These are phyloP conservation scores for Dicrurus megarhynchus DNA, from an alignment of 2,113 vertebrate genomes.

Conservation along the genomic window DNA sequence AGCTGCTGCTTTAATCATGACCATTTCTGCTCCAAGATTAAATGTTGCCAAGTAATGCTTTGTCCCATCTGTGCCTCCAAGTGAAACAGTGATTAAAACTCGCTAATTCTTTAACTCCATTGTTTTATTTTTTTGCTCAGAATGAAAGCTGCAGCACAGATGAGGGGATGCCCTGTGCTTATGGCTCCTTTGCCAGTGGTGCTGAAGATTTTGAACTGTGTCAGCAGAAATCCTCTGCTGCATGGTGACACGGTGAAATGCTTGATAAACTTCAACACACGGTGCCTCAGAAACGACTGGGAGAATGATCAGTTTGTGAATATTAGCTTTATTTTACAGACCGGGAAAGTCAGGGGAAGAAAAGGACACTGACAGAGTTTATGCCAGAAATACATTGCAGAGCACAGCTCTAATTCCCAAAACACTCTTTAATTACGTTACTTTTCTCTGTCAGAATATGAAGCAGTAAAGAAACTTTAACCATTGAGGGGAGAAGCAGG, in stretches of 20 bases:
- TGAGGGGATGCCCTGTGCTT: not conserved
- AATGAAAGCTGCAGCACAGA: conserved; percentile 48
- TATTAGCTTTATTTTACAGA: conserved; percentile 6
- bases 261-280: not conserved
- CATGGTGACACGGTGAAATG: not conserved
- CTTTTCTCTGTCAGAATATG: conserved; percentile 15
- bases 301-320: not conserved
- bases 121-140: conserved; percentile 35
- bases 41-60: conserved; percentile 46
- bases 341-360: not conserved
- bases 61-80: conserved; percentile 45
- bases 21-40: conserved; percentile 47
- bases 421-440: not conserved
- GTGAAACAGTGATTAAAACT: conserved; percentile 57
- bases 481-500: not conserved
- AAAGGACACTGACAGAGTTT: not conserved
- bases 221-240: conserved; percentile 5
- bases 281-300: not conserved
- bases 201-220: not conserved
- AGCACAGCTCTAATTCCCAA: conserved; percentile 23
- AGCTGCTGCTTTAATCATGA: conserved; percentile 55
- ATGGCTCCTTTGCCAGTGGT: not conserved
- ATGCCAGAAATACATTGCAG: conserved; percentile 17
- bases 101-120: conserved; percentile 58
- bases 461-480: conserved; percentile 20